Conservation (phyloP, 1,140 invertebrate genomes). For the Brachionus asplanchnoidis region DNA sequence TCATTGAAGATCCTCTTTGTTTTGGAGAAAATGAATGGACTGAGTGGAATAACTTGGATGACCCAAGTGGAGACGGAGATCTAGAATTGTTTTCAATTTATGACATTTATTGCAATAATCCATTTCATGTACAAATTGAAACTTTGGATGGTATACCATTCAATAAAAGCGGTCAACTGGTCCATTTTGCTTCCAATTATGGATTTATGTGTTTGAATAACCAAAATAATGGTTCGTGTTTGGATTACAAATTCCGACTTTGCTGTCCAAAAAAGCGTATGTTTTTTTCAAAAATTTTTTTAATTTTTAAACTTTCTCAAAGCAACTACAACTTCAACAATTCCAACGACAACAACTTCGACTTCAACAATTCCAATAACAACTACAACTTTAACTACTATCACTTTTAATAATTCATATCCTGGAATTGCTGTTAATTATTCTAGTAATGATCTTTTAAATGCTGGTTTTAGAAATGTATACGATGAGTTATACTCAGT, state of each 20-base stretch:
- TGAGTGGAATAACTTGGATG: background rate
- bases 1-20: background rate
- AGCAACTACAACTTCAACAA: too few relatives aligned
- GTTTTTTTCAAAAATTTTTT: background rate
- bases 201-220: background rate
- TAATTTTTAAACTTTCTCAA: too few relatives aligned
- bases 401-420: background rate
- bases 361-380: background rate
- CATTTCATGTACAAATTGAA: background rate
- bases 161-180: background rate
- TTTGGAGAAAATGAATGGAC: background rate
- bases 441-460: background rate
- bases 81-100: background rate
- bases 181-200: background rate
- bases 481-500: background rate
- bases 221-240: background rate
- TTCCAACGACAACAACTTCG: background rate
- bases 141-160: background rate
- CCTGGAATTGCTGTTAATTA: background rate
- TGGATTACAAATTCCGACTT: background rate
- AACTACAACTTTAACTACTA: background rate
- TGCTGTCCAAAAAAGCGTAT: constrained; percentile 1
- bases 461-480: background rate
- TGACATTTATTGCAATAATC: background rate
- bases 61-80: background rate